phyloP scores from a whole-genome alignment of 1,140 invertebrate species.

The Wasmannia auropunctata region DNA sequence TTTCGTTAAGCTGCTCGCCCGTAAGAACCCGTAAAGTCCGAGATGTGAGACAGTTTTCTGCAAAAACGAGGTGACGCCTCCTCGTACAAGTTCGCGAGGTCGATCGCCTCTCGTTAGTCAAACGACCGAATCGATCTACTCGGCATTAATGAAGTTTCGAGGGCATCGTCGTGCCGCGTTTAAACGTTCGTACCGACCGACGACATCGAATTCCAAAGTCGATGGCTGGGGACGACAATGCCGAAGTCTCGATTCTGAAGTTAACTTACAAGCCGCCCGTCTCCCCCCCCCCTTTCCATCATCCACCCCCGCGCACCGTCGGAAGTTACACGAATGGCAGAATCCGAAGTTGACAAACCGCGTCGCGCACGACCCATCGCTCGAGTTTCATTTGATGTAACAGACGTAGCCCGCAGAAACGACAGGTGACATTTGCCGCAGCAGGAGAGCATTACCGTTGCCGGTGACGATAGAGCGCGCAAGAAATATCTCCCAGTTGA shows the following conservation, averaged over 20 bases:
- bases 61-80: constrained; percentile 37
- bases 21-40: not conserved
- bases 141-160: constrained; percentile 56
- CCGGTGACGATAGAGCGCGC: not conserved
- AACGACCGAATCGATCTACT: constrained; percentile 46
- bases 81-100: constrained; percentile 15
- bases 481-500: constrained; percentile 36
- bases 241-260: constrained; percentile 10
- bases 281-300: not conserved
- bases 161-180: constrained; percentile 13
- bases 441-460: constrained; percentile 19
- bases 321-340: constrained; percentile 13
- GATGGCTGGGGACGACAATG: constrained; percentile 31
- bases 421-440: constrained; percentile 39
- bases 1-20: constrained; percentile 24
- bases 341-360: constrained; percentile 49
- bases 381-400: constrained; percentile 36
- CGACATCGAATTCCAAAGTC: constrained; percentile 49
- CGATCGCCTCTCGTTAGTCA: constrained; percentile 45
- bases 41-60: not conserved
- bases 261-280: constrained; percentile 15
- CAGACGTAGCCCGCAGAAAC: constrained; percentile 15
- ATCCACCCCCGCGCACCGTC: not conserved
- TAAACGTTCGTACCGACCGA: constrained; percentile 37
- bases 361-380: constrained; percentile 23